Base-by-base conservation (phyloP, 2,797 vertebrate genomes). In the Loris lydekkerianus region DNA sequence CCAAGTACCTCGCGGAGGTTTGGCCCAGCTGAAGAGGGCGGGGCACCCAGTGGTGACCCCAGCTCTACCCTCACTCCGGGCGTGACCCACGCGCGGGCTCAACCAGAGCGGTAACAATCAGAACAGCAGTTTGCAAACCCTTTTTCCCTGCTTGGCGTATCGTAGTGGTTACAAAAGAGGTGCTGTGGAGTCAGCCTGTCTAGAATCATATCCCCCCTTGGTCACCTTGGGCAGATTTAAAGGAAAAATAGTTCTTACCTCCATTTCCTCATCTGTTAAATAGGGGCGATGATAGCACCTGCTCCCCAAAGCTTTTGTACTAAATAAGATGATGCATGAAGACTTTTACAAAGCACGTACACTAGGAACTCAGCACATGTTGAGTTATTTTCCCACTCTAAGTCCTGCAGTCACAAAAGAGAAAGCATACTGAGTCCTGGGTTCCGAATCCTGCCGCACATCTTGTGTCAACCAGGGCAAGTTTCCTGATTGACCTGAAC, bases 71-170 rank as follows among this genome's bases (percentile, higher is more conserved):
- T 91, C 61, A 5, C 29, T 87, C 43, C 69, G 95, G 93, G 91
- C 89, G 70, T 94, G 93, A 91, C 97, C 93, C 94, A 69, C 72
- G 49, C 58, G n/a, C 86, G 29, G 86, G 17, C 83, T 93, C 93
- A 65, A 3, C 63, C 95, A 15, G 88, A 76, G 85, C 34, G 27
- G 58, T 61, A 83, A 21, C 53, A 58, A 80, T 81, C 75, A 60
- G 46, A 75, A 70, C 85, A 76, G 61, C n/a, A 43, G 61, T 70
- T 83, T 96, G 78, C 83, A 96, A 56, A 72, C 86, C 84, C 29
- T 58, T 34, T 91, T 81, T 20, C n/a, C 80, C 67, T 21, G n/a
- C 73, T 84, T 63, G 93, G 75, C 46, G 91, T 83, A 9, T 70
- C 18, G 21, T 37, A 14, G 86, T 43, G 78, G 80, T 81, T 91